Base-by-base conservation (phyloP, 2,797 vertebrate genomes). In the Chelon labrosus region DNA sequence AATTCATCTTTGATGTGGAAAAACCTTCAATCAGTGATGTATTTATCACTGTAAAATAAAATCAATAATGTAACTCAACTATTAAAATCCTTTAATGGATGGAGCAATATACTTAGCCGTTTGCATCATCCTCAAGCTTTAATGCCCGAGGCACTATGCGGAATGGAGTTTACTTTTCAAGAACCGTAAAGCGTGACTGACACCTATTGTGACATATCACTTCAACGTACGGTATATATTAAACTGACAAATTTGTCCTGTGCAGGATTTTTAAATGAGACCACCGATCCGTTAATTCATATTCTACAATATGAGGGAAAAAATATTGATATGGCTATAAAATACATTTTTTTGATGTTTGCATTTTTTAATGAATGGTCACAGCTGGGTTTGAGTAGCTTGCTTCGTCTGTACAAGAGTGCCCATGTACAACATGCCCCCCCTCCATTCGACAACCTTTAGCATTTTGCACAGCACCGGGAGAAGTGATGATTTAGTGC, bases 1-100 rank as follows among this genome's bases (percentile, higher is more conserved):
- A 88, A 90, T 93, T 84, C 79, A 81, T 88, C 85, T 91, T 83
- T 80, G 79, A 88, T 79, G 79, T 88, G 84, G 84, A 87, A 90
- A 93, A 93, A 88, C 83, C 89, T 94, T 94, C 91, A 93, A 93
- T 95, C 91, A 88, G 90, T 91, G 92, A 93, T 92, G 88, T 92
- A 94, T 95, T 94, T 94, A 94, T 94, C 89, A 93, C 93, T 85
- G 87, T 88, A 93, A 94, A 95, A 94, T 93, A 93, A 94, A 94
- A 95, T 93, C 91, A 87, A 93, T 95, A 95, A 92, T 90, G 93
- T 91, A 94, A 88, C 88, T 92, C 91, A 85, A 90, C 90, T 94
- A 94, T 94, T 95, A 94, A 95, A 95, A 92, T 86, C 87, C 85
- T 93, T 93, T 94, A 94, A 95, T 95, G 93, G 94, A 94, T 90